phyloP scores from a whole-genome alignment of 2,797 vertebrate species.

The Basileuterus tristriatus region DNA sequence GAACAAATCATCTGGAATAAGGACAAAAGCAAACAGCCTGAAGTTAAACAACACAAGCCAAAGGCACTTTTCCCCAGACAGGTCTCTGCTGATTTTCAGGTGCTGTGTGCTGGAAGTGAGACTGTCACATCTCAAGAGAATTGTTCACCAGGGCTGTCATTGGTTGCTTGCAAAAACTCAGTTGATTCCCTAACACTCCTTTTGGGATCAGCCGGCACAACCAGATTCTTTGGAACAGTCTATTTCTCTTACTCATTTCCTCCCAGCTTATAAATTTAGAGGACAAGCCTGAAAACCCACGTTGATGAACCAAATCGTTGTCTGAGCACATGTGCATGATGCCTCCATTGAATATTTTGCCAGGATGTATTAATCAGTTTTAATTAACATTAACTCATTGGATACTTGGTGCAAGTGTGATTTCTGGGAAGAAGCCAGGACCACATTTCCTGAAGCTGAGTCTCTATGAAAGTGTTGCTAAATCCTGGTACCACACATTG shows the following conservation, averaged over 20 bases:
- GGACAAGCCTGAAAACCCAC: background rate
- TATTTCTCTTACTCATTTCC: background rate
- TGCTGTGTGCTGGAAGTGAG: background rate
- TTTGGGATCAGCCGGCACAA: background rate
- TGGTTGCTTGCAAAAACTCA: background rate
- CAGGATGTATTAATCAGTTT: background rate
- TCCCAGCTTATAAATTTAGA: background rate
- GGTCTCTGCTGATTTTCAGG: background rate
- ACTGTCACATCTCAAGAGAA: background rate
- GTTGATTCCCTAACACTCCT: background rate
- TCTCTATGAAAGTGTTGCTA: background rate
- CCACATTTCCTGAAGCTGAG: background rate
- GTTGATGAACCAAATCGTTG: background rate
- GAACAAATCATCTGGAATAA: constrained; percentile 44
- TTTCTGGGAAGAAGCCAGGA: background rate
- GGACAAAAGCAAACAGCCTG: background rate
- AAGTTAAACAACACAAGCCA: background rate
- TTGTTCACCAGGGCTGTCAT: background rate
- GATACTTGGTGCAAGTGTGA: background rate
- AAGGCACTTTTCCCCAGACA: background rate
- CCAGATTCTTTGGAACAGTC: background rate
- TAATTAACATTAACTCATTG: background rate
- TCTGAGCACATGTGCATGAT: background rate
- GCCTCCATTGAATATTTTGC: background rate
- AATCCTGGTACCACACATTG: background rate